These are phyloP conservation scores for Sander lucioperca DNA, from an alignment of 2,113 vertebrate genomes.

Conservation along the genomic window DNA sequence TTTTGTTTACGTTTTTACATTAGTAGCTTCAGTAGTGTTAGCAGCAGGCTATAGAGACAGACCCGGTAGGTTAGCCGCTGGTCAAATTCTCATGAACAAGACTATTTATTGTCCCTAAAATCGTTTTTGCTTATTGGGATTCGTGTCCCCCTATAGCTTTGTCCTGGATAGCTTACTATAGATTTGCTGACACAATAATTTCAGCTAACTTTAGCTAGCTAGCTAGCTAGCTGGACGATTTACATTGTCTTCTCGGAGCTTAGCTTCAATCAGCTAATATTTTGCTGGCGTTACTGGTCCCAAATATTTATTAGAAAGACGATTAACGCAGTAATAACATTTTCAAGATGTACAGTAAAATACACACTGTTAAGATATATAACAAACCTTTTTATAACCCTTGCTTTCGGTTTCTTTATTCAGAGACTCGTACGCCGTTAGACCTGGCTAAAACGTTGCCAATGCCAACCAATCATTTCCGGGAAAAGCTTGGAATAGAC, in stretches of 20 bases:
- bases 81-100: background rate
- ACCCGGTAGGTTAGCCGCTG: background rate
- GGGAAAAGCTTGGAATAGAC: conserved; percentile 57
- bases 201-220: conserved; percentile 55
- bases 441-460: conserved; percentile 83
- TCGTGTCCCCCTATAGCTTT: background rate
- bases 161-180: background rate
- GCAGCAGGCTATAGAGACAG: conserved; percentile 8
- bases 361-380: background rate
- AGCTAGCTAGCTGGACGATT: conserved; percentile 47
- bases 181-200: conserved; percentile 59
- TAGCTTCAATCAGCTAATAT: conserved; percentile 55
- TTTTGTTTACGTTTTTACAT: conserved; percentile 78
- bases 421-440: conserved; percentile 54
- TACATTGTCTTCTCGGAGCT: conserved; percentile 63
- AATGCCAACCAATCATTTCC: conserved; percentile 86
- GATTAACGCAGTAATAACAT: rapidly evolving
- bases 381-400: conserved; percentile 73
- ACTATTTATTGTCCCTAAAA: background rate
- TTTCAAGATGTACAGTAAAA: background rate
- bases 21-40: conserved; percentile 41
- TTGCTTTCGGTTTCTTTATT: conserved; percentile 69
- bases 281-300: background rate
- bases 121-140: background rate
- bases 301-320: background rate